Base-by-base conservation (phyloP, 92 coral and sea anemone genomes). In the Zoanthus gigantus region DNA sequence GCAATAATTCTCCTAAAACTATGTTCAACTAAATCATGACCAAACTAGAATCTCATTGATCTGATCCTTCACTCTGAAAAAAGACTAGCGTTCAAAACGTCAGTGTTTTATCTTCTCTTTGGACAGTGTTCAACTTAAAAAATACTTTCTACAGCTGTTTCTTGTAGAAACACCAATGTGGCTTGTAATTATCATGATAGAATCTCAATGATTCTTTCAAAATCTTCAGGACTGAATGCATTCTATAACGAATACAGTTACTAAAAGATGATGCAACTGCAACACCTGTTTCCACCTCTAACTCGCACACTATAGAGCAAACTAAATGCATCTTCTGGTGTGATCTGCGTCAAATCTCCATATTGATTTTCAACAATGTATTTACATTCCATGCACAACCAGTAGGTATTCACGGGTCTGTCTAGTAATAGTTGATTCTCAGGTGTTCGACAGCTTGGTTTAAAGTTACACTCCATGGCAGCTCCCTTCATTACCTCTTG, bases 321-420 rank as follows among this genome's bases (percentile, higher is more conserved):
- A 31, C 92, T 89, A 68, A 92, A 94, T 17, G 98, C 98, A 69
- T 94, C 95, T 72, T 94, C 98, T 53, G 98, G 83, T 11, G 98
- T 88, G 50, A 94, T 91, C 47, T 88, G 80, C 3, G 90, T 66
- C 77, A 94, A 74, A 67, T 92, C 86, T 13, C 98, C 98, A 91
- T 94, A 94, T 56, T 83, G 98, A 52, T 94, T 92, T 56, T 94
- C 98, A 23, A 94, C 98, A 83, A 94, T 92, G 89, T 94, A 94
- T 69, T 94, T 94, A 73, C 98, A 94, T 75, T 94, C 98, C 98
- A 94, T 94, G 28, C 98, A 94, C 42, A 94, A 88, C 92, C 94
- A 90, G 93, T 94, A 92, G 17, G 89, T 90, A 50, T 94, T 92
- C 29, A 80, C 91, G 9, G 93, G 88, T 34, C 79, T 83, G 74